These are phyloP conservation scores for Melanotaenia maccullochi DNA, from an alignment of 2,797 vertebrate species.

Conservation along the genomic window DNA sequence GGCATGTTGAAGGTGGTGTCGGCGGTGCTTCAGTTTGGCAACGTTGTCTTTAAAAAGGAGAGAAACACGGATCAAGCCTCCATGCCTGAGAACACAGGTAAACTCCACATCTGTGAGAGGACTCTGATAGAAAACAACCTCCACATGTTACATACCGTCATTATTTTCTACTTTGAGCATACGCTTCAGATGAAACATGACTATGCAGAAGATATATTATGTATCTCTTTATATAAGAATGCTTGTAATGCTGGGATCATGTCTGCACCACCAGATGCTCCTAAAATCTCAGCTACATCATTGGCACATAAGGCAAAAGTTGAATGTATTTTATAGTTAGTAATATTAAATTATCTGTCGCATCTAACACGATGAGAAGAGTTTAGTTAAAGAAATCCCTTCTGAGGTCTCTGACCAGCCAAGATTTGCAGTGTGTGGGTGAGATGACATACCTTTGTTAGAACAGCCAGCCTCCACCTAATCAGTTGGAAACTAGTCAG, in stretches of 20 bases:
- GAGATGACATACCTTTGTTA: not conserved
- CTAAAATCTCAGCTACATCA: not conserved
- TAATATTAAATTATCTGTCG: not conserved
- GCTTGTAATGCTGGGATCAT: slow-evolving; percentile 16
- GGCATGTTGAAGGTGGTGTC: slow-evolving; percentile 98
- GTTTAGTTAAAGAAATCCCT: not conserved
- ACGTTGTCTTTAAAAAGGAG: slow-evolving; percentile 97
- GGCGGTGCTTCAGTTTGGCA: slow-evolving; percentile 95
- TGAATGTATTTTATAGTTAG: not conserved
- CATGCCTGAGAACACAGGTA: slow-evolving; percentile 98
- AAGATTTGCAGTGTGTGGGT: not conserved
- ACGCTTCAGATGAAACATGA: slow-evolving; percentile 5
- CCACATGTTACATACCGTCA: not conserved
- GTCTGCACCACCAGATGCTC: not conserved
- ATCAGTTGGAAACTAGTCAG: not conserved
- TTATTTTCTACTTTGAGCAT: not conserved
- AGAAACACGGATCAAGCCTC: slow-evolving; percentile 97
- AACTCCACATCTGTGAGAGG: slow-evolving; percentile 8
- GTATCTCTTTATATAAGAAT: slow-evolving; percentile 5
- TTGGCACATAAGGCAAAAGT: not conserved
- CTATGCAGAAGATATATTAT: not conserved
- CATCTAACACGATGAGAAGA: not conserved
- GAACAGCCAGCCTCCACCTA: not conserved
- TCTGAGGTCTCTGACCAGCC: not conserved
- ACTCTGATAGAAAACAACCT: not conserved